Base-by-base conservation (phyloP, 2,797 vertebrate genomes). In the Cirrhinus mrigala region DNA sequence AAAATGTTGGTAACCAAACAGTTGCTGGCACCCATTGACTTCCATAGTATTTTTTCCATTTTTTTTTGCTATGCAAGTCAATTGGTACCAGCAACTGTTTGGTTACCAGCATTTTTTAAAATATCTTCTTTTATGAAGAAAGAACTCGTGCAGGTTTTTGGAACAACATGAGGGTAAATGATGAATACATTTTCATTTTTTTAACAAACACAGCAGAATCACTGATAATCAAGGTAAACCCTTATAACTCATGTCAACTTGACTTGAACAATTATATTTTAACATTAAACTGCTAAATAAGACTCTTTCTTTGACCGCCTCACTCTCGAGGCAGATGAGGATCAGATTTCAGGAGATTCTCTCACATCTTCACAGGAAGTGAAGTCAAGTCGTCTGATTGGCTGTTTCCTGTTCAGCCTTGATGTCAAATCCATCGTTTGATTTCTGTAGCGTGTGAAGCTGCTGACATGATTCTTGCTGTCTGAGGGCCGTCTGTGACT, bases 311-410 rank as follows among this genome's bases (percentile, higher is more conserved):
- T 50, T 4, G 70, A 50, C 12, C 4, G 14, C 15, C 27, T 48
- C n/a, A 3, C 14, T 29, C 66, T 69, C 8, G 0, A 2, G 8
- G 18, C 15, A 71, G n/a, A 73, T 1, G 44, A 48, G 14, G 7
- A 6, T 73, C 46, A 18, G n/a, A 10, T 52, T 52, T 27, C 46
- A 50, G 46, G 24, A 27, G 6, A 3, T 14, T 71, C 11, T 70
- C 37, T 44, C 69, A 15, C 22, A 44, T 71, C 69, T 70, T 20
- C 68, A n/a, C 68, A 44, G 70, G 44, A 70, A n/a, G 37, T n/a
- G 40, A 70, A 3, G 68, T 69, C 33, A 8, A 44, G 10, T 20
- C 24, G 12, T 90, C 87, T 94, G 90, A 91, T 86, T 81, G n/a
- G 15, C 24, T 62, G 69, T 37, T 74, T 73, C n/a, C 12, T 82